These are phyloP conservation scores for Heliothis virescens DNA, from an alignment of 1,140 invertebrate species.

Conservation along the genomic window DNA sequence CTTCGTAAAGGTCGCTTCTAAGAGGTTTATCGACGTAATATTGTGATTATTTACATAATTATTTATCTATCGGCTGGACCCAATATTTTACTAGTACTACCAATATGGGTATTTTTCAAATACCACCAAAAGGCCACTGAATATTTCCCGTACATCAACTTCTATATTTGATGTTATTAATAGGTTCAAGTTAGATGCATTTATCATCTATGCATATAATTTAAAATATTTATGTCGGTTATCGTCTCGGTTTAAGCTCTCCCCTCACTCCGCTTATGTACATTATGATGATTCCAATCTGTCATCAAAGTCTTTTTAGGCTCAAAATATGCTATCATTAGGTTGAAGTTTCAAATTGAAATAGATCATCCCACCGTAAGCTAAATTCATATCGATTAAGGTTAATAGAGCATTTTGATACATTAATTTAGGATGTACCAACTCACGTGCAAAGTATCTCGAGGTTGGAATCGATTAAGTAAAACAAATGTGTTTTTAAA, in stretches of 20 bases:
- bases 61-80: neutral
- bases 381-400: slow-evolving; percentile 17
- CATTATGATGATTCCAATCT: no score
- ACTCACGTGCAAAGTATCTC: neutral
- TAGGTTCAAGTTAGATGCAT: no score
- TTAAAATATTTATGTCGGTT: neutral
- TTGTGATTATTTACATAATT: neutral
- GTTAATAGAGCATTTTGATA: slow-evolving; percentile 15
- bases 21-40: neutral
- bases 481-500: slow-evolving; percentile 23
- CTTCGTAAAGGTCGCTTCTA: neutral
- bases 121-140: no score
- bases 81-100: neutral
- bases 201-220: no score
- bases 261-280: no score
- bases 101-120: neutral
- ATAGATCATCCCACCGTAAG: neutral
- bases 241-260: no score
- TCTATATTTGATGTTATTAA: no score
- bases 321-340: no score
- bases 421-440: slow-evolving; percentile 3
- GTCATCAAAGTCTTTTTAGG: no score
- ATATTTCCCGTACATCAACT: no score
- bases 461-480: neutral
- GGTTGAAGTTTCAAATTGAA: no score